A percentile compares a stretch with the other conserved stretches of the same genome.
phyloP scores from a whole-genome alignment of 2,113 vertebrate genomes.

The Cottus gobio region DNA sequence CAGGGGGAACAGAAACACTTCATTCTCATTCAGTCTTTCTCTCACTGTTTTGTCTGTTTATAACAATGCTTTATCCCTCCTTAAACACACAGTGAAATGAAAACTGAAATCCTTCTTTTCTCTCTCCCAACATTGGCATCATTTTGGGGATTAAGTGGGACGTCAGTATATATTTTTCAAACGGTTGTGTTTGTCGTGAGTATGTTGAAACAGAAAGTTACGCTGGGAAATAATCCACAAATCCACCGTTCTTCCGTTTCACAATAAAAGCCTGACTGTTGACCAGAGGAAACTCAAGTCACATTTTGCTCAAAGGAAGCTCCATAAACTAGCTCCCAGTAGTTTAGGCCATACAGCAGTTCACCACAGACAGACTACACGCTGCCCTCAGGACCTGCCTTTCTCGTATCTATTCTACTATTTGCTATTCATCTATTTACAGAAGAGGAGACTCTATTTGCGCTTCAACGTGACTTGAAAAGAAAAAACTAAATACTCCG shows the following conservation, averaged over 20 bases:
- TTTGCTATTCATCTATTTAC: no score
- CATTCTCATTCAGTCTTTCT: constrained; percentile 2
- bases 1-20: constrained; percentile 2
- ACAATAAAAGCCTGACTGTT: neutral
- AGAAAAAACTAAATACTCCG: no score
- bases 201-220: neutral
- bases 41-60: neutral
- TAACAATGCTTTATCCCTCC: neutral
- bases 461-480: neutral
- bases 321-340: neutral
- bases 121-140: neutral
- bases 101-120: neutral
- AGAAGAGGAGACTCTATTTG: neutral
- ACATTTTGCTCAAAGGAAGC: no score
- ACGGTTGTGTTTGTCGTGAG: neutral
- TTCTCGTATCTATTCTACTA: neutral
- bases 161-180: neutral
- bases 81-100: neutral
- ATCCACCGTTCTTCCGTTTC: neutral
- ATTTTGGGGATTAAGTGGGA: neutral
- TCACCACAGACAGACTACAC: neutral
- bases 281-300: neutral
- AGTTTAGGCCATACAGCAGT: neutral
- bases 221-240: neutral
- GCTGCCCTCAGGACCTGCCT: neutral